Evolutionary conservation across 2,113 vertebrate species (phyloP).

Genomic region (Heterotilapia buettikoferi): DNA sequence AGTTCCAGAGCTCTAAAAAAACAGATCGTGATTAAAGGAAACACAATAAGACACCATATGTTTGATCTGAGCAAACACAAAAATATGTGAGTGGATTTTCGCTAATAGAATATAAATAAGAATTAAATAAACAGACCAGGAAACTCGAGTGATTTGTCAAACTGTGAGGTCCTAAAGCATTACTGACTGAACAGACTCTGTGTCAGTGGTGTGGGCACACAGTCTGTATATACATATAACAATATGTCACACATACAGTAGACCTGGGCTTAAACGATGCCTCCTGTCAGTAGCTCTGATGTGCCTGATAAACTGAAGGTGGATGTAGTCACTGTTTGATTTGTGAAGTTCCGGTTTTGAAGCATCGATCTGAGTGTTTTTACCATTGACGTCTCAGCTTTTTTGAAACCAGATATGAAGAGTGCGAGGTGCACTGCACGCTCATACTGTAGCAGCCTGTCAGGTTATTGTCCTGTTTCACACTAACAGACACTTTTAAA

Average conservation of each 20-base stretch:
- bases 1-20: background rate
- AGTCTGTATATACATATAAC: fast-evolving
- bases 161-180: background rate
- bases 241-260: background rate
- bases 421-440: background rate
- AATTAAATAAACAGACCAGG: background rate
- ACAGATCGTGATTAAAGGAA: background rate
- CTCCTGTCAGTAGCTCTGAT: background rate
- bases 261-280: background rate
- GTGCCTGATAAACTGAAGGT: background rate
- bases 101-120: background rate
- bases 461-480: background rate
- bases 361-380: background rate
- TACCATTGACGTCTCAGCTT: background rate
- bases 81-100: background rate
- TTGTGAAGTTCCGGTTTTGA: background rate
- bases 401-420: background rate
- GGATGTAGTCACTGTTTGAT: background rate
- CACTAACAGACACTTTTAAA: background rate
- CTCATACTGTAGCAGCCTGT: background rate
- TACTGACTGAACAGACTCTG: background rate
- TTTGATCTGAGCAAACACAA: background rate
- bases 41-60: background rate
- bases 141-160: background rate
- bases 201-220: background rate